These are phyloP conservation scores for Sarcophaga caerulescens DNA, from an alignment of 2,888 invertebrate genomes.

Conservation along the genomic window DNA sequence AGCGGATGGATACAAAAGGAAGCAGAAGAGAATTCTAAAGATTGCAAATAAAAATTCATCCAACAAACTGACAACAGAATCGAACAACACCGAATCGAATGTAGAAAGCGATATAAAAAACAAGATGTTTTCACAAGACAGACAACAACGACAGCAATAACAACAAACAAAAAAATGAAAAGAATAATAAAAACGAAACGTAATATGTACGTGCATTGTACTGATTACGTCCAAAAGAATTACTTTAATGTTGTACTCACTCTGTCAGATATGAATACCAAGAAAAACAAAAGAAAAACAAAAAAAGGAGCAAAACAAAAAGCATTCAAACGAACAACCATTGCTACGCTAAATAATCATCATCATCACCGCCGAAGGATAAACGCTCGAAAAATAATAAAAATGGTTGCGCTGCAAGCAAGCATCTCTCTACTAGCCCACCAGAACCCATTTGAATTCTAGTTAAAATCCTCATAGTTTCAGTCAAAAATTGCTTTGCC, in stretches of 20 bases:
- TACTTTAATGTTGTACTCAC: slow-evolving; percentile 42
- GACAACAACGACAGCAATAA: not conserved
- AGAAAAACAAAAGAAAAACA: too few relatives aligned
- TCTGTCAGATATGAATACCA: slow-evolving; percentile 35
- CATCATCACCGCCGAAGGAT: not conserved
- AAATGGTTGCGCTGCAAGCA: slow-evolving; percentile 1
- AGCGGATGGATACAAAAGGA: not conserved
- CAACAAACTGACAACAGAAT: slow-evolving; percentile 31
- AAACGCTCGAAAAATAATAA: not conserved
- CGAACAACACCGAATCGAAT: not conserved
- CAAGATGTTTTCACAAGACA: not conserved
- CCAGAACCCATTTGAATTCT: slow-evolving; percentile 26
- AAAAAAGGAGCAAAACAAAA: not conserved
- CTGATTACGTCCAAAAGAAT: slow-evolving; percentile 49
- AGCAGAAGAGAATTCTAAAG: slow-evolving; percentile 23
- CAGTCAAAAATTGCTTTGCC: slow-evolving; percentile 19
- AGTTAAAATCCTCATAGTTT: slow-evolving; percentile 5
- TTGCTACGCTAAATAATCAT: not conserved
- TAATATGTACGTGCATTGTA: slow-evolving; percentile 27
- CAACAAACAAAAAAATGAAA: not conserved
- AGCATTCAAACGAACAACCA: slow-evolving; percentile 23
- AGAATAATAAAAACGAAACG: slow-evolving; percentile 4
- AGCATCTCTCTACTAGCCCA: not conserved
- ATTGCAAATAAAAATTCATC: slow-evolving; percentile 25
- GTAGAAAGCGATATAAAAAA: not conserved